phyloP scores from a whole-genome alignment of 1,140 invertebrate species.

The Sarcophaga peregrina region DNA sequence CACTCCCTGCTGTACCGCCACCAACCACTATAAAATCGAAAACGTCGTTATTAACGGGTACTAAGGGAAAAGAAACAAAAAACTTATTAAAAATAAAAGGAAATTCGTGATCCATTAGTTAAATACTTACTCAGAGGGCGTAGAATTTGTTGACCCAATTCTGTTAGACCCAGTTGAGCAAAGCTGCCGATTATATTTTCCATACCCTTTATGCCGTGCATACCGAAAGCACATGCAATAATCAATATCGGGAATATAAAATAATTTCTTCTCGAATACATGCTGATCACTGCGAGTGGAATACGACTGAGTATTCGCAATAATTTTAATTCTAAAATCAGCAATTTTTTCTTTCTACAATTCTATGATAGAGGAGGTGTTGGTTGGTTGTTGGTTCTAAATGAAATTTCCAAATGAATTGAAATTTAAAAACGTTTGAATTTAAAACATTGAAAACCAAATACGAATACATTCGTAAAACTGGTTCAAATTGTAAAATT shows the following conservation, averaged over 20 bases:
- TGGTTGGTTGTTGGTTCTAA: neutral
- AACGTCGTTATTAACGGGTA: conserved; percentile 49
- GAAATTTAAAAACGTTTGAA: neutral
- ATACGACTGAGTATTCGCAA: no score
- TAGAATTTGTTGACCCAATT: neutral
- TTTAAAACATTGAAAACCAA: neutral
- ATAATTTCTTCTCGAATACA: no score
- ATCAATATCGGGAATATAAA: no score
- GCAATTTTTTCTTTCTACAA: neutral
- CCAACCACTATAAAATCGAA: conserved; percentile 91
- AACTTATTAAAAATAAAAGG: neutral
- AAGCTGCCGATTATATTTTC: neutral
- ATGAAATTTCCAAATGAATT: neutral
- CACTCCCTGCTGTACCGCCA: conserved; percentile 81
- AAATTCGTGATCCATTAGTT: neutral
- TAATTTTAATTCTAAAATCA: neutral
- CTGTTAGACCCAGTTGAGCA: neutral
- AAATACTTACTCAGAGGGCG: neutral
- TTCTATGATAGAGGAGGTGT: neutral
- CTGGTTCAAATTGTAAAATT: neutral
- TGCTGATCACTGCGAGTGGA: no score
- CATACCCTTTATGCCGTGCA: no score
- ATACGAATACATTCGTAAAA: neutral
- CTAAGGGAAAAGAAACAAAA: conserved; percentile 39
- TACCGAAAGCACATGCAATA: no score